Evolutionary conservation across 2,797 vertebrate species (phyloP).

Genomic region (Chrosomus eos): DNA sequence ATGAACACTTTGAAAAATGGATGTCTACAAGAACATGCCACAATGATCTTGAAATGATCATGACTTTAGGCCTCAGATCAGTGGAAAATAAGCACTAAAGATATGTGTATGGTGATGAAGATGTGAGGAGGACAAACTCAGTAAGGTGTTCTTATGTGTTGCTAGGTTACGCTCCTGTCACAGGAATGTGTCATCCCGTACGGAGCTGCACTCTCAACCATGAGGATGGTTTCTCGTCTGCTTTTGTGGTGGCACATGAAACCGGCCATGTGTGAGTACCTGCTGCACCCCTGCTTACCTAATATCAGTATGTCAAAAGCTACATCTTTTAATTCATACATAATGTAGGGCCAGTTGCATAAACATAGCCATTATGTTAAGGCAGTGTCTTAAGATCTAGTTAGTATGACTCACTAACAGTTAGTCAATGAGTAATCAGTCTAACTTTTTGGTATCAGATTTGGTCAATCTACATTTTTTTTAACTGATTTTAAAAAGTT

Average conservation of each 20-base stretch:
- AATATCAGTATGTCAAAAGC: neutral
- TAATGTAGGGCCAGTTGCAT: neutral
- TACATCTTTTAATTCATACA: neutral
- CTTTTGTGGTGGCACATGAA: constrained; percentile 97
- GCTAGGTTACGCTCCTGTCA: constrained; percentile 95
- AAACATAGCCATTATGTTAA: no score
- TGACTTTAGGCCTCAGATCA: neutral
- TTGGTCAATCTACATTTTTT: no score
- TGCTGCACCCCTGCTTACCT: neutral
- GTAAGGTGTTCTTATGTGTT: constrained; percentile 19
- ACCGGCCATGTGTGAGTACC: constrained; percentile 98
- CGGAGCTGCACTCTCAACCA: constrained; percentile 98
- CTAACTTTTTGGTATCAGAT: no score
- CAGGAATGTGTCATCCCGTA: constrained; percentile 97
- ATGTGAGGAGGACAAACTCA: constrained; percentile 2
- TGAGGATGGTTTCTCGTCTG: constrained; percentile 97
- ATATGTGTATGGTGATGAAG: neutral
- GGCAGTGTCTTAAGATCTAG: no score
- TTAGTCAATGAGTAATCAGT: no score
- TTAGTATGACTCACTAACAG: no score
- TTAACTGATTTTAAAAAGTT: no score
- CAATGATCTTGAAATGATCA: neutral
- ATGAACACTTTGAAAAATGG: neutral
- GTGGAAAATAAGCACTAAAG: neutral
- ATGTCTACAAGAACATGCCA: neutral